These are phyloP conservation scores for Leucopsar rothschildi DNA, from an alignment of 2,113 vertebrate genomes.

Conservation along the genomic window DNA sequence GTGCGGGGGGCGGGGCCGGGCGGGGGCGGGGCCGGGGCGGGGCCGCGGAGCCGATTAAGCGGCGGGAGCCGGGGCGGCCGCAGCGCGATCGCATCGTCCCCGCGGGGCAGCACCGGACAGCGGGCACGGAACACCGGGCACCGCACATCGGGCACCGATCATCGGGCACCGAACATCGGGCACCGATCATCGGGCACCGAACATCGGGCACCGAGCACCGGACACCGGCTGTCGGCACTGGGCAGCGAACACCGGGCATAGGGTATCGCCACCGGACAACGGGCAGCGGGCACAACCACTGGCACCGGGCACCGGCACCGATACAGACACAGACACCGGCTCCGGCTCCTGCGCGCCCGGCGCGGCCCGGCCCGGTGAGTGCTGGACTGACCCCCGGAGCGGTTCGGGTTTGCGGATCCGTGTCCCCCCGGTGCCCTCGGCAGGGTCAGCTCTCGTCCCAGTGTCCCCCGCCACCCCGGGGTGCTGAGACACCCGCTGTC, in stretches of 20 bases:
- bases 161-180: neutral
- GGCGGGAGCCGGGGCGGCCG: neutral
- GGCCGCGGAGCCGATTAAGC: neutral
- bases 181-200: neutral
- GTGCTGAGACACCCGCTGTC: neutral
- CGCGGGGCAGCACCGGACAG: neutral
- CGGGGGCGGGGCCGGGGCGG: neutral
- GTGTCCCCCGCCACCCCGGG: neutral
- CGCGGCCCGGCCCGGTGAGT: slow-evolving; percentile 26
- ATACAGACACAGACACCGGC: neutral
- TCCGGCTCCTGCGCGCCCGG: neutral
- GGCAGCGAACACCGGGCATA: neutral
- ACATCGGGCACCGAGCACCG: neutral
- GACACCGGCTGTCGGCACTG: neutral
- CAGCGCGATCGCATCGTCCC: neutral
- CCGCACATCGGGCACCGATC: neutral
- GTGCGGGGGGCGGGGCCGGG: too few relatives aligned
- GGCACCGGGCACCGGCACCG: neutral
- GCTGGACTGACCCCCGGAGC: neutral
- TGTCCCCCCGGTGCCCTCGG: neutral
- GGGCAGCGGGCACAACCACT: neutral
- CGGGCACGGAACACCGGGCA: neutral
- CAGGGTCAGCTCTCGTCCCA: neutral
- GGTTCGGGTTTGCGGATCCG: neutral
- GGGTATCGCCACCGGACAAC: neutral